These are phyloP conservation scores for Acronicta leporina DNA, from an alignment of 2,888 invertebrate genomes.

Conservation along the genomic window DNA sequence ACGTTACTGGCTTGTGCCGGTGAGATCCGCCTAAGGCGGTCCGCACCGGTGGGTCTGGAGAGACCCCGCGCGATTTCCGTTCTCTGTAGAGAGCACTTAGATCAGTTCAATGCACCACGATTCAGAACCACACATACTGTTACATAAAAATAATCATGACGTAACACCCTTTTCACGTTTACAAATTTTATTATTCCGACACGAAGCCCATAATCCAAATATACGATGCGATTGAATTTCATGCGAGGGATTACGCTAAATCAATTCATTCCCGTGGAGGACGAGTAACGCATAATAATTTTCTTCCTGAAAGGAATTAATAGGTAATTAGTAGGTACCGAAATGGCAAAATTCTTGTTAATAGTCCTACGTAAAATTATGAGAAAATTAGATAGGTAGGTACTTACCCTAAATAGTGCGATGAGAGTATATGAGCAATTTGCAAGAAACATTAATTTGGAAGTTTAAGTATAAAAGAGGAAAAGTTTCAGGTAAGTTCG, in stretches of 20 bases:
- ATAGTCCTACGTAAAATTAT: conserved; percentile 15
- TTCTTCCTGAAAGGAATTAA: too few species aligned
- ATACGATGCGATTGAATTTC: conserved; percentile 44
- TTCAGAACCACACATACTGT: conserved; percentile 27
- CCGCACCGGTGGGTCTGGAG: conserved; percentile 61
- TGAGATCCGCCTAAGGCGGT: conserved; percentile 70
- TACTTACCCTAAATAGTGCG: conserved; percentile 5
- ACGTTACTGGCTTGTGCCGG: conserved; percentile 67
- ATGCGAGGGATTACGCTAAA: conserved; percentile 33
- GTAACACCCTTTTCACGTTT: conserved; percentile 9
- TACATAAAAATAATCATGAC: conserved; percentile 21
- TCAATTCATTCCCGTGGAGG: conserved; percentile 22
- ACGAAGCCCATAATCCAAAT: conserved; percentile 21
- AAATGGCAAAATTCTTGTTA: neutral
- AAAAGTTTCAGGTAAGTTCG: conserved; percentile 66
- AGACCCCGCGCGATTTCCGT: conserved; percentile 70
- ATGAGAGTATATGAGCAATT: conserved; percentile 28
- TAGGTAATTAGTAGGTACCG: too few species aligned
- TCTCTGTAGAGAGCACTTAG: conserved; percentile 58
- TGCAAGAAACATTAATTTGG: conserved; percentile 43
- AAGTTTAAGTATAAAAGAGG: conserved; percentile 56
- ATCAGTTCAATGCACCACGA: conserved; percentile 74
- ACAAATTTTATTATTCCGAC: conserved; percentile 19
- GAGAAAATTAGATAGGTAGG: conserved; percentile 14
- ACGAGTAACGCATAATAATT: conserved; percentile 39